Percentiles rank a stretch among this genome's conserved stretches.
Evolutionary conservation across 2,888 invertebrate genomes (phyloP).

Genomic region (Temnothorax unifasciatus): DNA sequence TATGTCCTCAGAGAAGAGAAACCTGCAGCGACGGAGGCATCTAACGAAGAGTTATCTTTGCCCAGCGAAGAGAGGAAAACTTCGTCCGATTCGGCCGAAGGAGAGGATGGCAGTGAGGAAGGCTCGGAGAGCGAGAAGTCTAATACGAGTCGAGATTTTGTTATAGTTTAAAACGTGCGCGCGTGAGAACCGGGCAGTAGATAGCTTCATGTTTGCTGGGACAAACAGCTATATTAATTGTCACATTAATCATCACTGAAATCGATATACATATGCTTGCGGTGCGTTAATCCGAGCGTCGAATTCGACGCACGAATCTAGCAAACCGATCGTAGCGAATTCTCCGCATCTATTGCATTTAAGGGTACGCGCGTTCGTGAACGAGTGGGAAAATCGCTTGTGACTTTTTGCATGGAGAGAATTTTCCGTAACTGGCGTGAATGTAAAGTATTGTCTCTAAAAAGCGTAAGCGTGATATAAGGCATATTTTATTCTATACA

Average conservation of each 20-base stretch:
- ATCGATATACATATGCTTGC: slow-evolving; percentile 56
- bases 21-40: slow-evolving; percentile 54
- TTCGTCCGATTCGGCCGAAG: slow-evolving; percentile 72
- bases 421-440: slow-evolving; percentile 19
- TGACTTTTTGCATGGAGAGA: slow-evolving; percentile 29
- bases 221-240: slow-evolving; percentile 59
- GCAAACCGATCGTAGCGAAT: background rate
- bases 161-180: slow-evolving; percentile 90
- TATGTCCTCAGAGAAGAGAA: slow-evolving; percentile 71
- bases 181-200: slow-evolving; percentile 48
- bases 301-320: background rate
- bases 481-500: slow-evolving; percentile 39
- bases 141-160: slow-evolving; percentile 95
- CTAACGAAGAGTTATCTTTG: slow-evolving; percentile 70
- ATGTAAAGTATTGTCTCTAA: slow-evolving; percentile 39
- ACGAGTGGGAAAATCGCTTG: slow-evolving; percentile 27
- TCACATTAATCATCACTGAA: slow-evolving; percentile 65
- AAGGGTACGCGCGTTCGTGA: slow-evolving; percentile 1
- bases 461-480: slow-evolving; percentile 35
- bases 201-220: slow-evolving; percentile 64
- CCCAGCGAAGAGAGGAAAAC: slow-evolving; percentile 71
- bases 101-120: slow-evolving; percentile 84
- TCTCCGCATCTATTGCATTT: slow-evolving; percentile 45
- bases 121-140: slow-evolving; percentile 94
- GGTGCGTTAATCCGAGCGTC: slow-evolving; percentile 36